Evolutionary conservation across 2,888 invertebrate species (phyloP).

Genomic region (Sinopyrophorus schimmeli): DNA sequence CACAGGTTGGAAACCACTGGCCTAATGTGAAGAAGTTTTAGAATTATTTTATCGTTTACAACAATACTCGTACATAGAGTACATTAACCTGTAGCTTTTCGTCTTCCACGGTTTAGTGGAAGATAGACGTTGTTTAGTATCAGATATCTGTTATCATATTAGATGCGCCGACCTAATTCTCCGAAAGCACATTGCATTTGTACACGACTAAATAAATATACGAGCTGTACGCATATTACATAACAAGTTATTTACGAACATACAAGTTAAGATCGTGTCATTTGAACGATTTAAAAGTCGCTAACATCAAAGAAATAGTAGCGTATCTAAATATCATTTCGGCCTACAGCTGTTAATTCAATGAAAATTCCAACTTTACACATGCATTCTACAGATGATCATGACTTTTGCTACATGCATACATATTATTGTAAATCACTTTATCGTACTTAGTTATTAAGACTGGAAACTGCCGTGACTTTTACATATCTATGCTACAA

Average conservation of each 20-base stretch:
- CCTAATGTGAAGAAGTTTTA: no score
- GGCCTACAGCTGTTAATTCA: constrained; percentile 9
- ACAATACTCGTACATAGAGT: constrained; percentile 9
- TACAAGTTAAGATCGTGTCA: constrained; percentile 16
- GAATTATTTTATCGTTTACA: constrained; percentile 1
- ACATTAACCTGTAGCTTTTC: constrained; percentile 15
- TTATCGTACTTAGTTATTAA: no score
- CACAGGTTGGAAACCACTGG: no score
- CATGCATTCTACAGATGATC: no score
- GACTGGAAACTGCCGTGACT: no score
- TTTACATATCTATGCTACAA: no score
- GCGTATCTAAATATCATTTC: constrained; percentile 17
- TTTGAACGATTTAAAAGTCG: constrained; percentile 10
- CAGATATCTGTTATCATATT: constrained; percentile 16
- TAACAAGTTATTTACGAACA: constrained; percentile 8
- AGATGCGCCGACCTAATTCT: constrained; percentile 18
- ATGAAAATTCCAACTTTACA: constrained; percentile 16
- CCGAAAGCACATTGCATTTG: constrained; percentile 16
- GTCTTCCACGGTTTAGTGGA: constrained; percentile 8
- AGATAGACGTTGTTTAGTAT: constrained; percentile 6
- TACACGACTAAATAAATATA: constrained; percentile 16
- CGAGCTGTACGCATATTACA: constrained; percentile 5
- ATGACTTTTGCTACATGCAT: no score
- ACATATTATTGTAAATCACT: no score
- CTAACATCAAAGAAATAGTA: constrained; percentile 13